Percentiles rank a stretch among this genome's conserved stretches.
Evolutionary conservation across 2,888 invertebrate species (phyloP).

Genomic region (Agrochola lychnidis): DNA sequence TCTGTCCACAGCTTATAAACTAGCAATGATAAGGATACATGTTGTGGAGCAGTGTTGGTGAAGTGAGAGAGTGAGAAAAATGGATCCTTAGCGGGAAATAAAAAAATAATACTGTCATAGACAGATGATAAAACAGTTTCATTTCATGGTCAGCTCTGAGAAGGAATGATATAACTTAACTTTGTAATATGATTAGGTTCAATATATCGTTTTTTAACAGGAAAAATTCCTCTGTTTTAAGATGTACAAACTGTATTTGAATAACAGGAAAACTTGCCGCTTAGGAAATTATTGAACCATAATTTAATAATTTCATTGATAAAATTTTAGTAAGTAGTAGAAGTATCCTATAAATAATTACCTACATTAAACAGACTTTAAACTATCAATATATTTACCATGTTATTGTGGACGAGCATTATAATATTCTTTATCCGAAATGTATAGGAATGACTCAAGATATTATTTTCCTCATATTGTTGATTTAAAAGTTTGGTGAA

Average conservation of each 20-base stretch:
- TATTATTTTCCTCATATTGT: background rate
- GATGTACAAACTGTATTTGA: background rate
- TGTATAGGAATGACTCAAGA: background rate
- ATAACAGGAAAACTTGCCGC: background rate
- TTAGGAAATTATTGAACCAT: background rate
- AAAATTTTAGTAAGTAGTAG: background rate
- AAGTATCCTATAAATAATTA: background rate
- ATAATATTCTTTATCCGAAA: background rate
- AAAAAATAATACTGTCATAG: background rate
- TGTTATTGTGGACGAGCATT: background rate
- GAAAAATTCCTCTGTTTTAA: background rate
- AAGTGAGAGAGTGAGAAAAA: background rate
- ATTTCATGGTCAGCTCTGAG: background rate
- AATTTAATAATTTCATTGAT: background rate
- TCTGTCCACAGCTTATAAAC: conserved; percentile 14
- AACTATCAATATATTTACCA: background rate
- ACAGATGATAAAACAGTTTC: background rate
- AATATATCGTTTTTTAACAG: background rate
- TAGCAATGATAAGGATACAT: conserved; percentile 7
- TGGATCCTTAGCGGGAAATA: too few relatives aligned
- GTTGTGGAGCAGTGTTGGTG: background rate
- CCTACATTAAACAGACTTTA: background rate
- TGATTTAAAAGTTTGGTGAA: background rate
- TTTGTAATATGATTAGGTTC: background rate
- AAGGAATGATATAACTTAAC: background rate